These are phyloP conservation scores for Melanerpes formicivorus DNA, from an alignment of 2,113 vertebrate genomes.

Conservation along the genomic window DNA sequence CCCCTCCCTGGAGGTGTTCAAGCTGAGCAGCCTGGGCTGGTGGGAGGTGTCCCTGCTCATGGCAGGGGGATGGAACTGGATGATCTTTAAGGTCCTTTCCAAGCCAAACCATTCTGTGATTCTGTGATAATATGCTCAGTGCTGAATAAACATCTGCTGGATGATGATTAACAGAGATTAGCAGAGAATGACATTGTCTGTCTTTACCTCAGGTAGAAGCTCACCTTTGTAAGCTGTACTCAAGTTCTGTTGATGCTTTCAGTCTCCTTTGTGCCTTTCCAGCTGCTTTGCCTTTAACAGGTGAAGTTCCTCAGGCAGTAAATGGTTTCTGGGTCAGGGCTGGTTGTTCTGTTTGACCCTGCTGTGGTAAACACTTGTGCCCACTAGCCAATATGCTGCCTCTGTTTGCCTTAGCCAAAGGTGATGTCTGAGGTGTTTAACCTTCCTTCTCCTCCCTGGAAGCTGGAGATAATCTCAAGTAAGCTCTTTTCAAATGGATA, in stretches of 20 bases:
- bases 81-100: too few relatives aligned
- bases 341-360: not conserved
- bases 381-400: not conserved
- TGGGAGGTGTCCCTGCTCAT: too few relatives aligned
- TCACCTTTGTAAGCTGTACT: not conserved
- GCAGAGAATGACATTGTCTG: not conserved
- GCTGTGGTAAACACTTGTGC: not conserved
- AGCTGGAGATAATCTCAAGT: not conserved
- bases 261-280: not conserved
- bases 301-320: not conserved
- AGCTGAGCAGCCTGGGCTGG: too few relatives aligned
- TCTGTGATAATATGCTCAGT: not conserved
- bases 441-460: not conserved
- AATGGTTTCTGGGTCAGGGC: not conserved
- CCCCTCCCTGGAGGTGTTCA: too few relatives aligned
- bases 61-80: too few relatives aligned
- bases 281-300: not conserved
- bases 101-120: too few relatives aligned
- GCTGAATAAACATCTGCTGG: not conserved
- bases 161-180: not conserved
- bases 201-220: not conserved
- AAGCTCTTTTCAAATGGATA: slow-evolving; percentile 11
- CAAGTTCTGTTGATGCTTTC: not conserved
- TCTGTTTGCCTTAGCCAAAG: not conserved
- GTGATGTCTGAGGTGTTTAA: not conserved